A percentile compares a stretch with the other conserved stretches of the same genome.
These are phyloP conservation scores for Microcebus griseorufus DNA, from an alignment of 2,113 vertebrate genomes.

Conservation along the genomic window DNA sequence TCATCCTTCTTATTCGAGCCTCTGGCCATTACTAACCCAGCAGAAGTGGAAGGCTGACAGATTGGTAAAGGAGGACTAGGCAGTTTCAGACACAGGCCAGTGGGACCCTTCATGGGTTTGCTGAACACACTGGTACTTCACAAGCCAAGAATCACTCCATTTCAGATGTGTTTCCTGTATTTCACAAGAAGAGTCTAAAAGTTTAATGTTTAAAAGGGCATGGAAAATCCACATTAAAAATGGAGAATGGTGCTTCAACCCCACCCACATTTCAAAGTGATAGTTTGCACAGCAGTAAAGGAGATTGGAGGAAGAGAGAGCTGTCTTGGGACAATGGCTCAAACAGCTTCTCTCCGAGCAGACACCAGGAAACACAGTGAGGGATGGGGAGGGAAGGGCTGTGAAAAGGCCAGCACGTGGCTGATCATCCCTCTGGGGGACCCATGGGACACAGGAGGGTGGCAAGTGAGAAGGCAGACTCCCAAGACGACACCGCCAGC, in stretches of 20 bases:
- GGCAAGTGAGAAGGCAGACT: neutral
- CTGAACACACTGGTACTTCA: neutral
- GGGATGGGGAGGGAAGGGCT: neutral
- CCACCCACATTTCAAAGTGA: neutral
- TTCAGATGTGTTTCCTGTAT: neutral
- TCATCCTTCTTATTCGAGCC: neutral
- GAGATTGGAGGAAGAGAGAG: neutral
- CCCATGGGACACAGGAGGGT: neutral
- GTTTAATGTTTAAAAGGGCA: neutral
- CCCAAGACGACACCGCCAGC: neutral
- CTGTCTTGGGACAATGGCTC: neutral
- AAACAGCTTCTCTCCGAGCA: neutral
- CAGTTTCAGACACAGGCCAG: neutral
- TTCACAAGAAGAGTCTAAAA: neutral
- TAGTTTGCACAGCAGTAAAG: neutral
- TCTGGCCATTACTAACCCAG: neutral
- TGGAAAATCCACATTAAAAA: neutral
- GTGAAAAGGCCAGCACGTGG: neutral
- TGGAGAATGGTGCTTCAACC: neutral
- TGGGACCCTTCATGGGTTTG: neutral
- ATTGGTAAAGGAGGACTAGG: no score
- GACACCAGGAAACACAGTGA: neutral
- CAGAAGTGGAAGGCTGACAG: neutral
- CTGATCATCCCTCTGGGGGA: neutral
- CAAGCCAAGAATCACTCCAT: neutral